These are phyloP conservation scores for Microcebus ravelobensis DNA, from an alignment of 2,113 vertebrate genomes.

Conservation along the genomic window DNA sequence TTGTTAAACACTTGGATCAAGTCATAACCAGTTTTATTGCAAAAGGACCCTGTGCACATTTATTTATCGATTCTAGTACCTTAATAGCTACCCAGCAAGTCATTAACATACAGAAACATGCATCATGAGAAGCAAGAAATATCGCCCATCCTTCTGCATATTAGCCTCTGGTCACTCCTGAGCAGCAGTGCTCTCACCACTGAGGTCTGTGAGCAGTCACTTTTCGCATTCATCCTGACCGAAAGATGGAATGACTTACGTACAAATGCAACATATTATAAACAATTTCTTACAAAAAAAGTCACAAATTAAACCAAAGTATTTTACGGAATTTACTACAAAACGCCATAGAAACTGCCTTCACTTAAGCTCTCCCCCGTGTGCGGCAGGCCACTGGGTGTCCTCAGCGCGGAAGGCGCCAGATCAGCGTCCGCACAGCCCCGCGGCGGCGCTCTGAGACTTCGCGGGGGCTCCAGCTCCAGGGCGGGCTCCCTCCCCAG, in stretches of 20 bases:
- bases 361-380: conserved; percentile 86
- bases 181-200: conserved; percentile 83
- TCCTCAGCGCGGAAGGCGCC: conserved; percentile 91
- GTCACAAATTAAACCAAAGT: conserved; percentile 91
- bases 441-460: too few relatives aligned
- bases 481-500: too few relatives aligned
- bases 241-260: conserved; percentile 92
- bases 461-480: too few relatives aligned
- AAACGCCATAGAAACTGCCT: conserved; percentile 88
- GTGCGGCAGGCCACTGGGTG: conserved; percentile 92
- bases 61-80: conserved; percentile 91
- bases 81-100: conserved; percentile 91
- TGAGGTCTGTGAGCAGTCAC: conserved; percentile 89
- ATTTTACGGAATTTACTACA: conserved; percentile 91
- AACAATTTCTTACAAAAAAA: conserved; percentile 91
- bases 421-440: conserved; percentile 85
- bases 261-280: conserved; percentile 91
- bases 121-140: conserved; percentile 89
- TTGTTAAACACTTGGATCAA: conserved; percentile 91
- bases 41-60: conserved; percentile 91
- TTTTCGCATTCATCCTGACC: conserved; percentile 91
- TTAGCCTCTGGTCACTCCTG: conserved; percentile 86
- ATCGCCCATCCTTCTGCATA: conserved; percentile 89
- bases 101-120: conserved; percentile 91
- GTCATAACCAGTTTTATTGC: conserved; percentile 92